phyloP scores from a whole-genome alignment of 2,888 invertebrate species.

The Eupithecia subfuscata region DNA sequence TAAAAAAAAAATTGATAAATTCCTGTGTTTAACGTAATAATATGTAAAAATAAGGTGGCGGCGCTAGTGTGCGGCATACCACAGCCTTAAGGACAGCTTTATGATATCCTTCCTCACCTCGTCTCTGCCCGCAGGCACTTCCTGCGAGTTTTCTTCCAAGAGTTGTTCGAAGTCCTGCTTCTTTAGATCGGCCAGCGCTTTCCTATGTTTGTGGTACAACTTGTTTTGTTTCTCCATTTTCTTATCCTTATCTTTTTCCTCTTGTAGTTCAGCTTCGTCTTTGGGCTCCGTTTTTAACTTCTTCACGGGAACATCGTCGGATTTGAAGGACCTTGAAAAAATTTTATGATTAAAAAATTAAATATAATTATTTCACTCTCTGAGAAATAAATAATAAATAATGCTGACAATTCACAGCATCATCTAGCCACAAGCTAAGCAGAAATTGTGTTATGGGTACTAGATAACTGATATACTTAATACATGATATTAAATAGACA shows the following conservation, averaged over 20 bases:
- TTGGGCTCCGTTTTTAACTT: slow-evolving; percentile 88
- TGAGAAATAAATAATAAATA: no score
- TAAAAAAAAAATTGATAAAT: no score
- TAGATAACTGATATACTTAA: no score
- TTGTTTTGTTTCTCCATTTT: slow-evolving; percentile 89
- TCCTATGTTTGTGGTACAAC: slow-evolving; percentile 69
- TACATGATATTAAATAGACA: no score
- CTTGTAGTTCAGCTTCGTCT: slow-evolving; percentile 77
- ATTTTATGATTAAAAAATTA: not conserved
- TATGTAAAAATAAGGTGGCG: no score
- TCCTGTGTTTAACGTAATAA: no score
- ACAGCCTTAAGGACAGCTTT: no score
- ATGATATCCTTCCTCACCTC: slow-evolving; percentile 50
- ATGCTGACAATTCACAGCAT: not conserved
- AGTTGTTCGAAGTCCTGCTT: slow-evolving; percentile 86
- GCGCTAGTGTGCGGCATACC: no score
- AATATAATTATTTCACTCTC: no score
- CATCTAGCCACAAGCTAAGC: no score
- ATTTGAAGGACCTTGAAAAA: slow-evolving; percentile 59
- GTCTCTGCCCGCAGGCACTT: slow-evolving; percentile 86
- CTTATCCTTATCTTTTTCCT: slow-evolving; percentile 82
- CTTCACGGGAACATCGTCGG: slow-evolving; percentile 86
- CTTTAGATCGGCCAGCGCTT: slow-evolving; percentile 73
- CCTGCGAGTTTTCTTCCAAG: slow-evolving; percentile 89
- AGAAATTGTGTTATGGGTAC: no score